These are phyloP conservation scores for Cosmorhoe ocellata DNA, from an alignment of 2,888 invertebrate genomes.

Conservation along the genomic window DNA sequence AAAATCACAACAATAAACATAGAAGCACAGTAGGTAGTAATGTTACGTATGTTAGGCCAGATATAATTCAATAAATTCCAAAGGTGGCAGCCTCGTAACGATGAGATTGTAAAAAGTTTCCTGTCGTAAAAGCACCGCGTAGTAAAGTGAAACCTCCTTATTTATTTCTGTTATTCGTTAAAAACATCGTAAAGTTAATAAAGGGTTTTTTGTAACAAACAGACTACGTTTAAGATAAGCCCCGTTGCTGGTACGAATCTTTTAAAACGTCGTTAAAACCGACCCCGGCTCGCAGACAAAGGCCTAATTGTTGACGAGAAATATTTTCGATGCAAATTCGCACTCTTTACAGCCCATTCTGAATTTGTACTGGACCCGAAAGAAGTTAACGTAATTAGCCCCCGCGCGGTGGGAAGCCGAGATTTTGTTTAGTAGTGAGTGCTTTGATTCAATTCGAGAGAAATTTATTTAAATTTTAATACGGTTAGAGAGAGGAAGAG, in stretches of 20 bases:
- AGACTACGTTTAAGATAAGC: constrained; percentile 76
- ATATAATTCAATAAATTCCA: constrained; percentile 32
- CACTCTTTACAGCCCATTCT: constrained; percentile 78
- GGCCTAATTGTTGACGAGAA: constrained; percentile 81
- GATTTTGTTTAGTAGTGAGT: constrained; percentile 45
- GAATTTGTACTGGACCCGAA: constrained; percentile 75
- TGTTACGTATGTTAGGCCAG: background rate
- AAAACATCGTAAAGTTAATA: constrained; percentile 79
- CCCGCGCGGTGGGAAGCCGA: constrained; percentile 53
- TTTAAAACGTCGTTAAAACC: constrained; percentile 81
- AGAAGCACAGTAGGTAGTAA: background rate
- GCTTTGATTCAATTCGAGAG: constrained; percentile 30
- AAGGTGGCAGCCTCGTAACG: constrained; percentile 36
- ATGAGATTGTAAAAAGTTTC: constrained; percentile 63
- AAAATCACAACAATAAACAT: constrained; percentile 12
- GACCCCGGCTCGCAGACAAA: constrained; percentile 75
- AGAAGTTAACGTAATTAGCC: constrained; percentile 75
- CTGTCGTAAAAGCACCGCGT: constrained; percentile 60
- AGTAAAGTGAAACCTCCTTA: constrained; percentile 68
- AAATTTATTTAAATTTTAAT: constrained; percentile 24
- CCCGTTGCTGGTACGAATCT: constrained; percentile 72
- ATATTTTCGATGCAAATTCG: constrained; percentile 80
- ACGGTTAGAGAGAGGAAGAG: background rate
- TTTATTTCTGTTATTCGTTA: constrained; percentile 81
- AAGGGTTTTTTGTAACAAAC: constrained; percentile 77